phyloP scores from a whole-genome alignment of 30 jellyfish, hydroid and myxozoan species.

The Nemopilema nomurai region DNA sequence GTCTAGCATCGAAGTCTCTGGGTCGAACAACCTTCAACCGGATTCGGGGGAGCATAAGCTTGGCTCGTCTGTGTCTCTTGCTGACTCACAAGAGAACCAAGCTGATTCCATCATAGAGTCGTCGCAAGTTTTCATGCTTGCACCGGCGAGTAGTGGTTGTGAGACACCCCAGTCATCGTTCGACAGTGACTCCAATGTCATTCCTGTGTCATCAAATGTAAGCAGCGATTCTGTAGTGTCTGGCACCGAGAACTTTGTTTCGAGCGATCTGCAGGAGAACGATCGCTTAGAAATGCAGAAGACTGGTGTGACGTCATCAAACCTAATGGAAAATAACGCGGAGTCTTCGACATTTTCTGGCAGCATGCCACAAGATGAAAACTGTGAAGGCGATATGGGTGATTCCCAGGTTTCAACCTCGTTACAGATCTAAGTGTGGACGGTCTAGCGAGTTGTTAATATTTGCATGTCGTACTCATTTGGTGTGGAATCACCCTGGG shows the following conservation, averaged over 20 bases:
- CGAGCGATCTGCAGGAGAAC: conserved; percentile 37
- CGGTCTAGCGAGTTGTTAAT: too few relatives aligned
- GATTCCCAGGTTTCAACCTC: conserved; percentile 70
- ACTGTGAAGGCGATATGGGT: conserved; percentile 33
- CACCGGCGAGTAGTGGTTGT: conserved; percentile 38
- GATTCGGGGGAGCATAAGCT: conserved; percentile 28
- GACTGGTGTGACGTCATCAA: conserved; percentile 70
- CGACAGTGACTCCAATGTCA: conserved; percentile 27
- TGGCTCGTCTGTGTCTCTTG: conserved; percentile 4
- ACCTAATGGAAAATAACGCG: conserved; percentile 34
- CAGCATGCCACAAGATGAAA: conserved; percentile 10
- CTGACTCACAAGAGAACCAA: conserved; percentile 37
- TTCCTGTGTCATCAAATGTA: conserved; percentile 31
- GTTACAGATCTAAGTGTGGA: conserved; percentile 19
- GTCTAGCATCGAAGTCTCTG: conserved; percentile 41
- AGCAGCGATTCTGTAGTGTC: conserved; percentile 56
- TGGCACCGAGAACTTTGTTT: conserved; percentile 64
- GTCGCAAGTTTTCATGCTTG: conserved; percentile 7
- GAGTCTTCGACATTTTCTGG: conserved; percentile 30
- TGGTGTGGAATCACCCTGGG: neutral
- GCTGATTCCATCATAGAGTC: conserved; percentile 35
- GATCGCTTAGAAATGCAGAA: conserved; percentile 29
- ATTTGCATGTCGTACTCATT: too few relatives aligned
- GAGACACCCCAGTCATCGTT: conserved; percentile 43
- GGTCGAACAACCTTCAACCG: conserved; percentile 39